Conservation (phyloP, 1,140 invertebrate species). For the Drosophila sechellia region DNA sequence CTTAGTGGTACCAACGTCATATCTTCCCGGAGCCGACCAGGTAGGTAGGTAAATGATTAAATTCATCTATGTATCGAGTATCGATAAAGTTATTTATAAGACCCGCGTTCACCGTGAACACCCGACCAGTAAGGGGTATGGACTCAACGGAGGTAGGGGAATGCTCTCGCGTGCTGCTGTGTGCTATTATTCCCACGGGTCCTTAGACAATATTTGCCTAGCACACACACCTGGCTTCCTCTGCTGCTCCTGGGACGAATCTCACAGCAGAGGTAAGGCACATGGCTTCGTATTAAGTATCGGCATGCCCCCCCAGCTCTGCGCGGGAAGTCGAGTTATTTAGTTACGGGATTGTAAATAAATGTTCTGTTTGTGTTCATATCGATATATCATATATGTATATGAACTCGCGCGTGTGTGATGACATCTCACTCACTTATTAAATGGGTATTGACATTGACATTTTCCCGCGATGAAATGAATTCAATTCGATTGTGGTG, state of each 20-base stretch:
- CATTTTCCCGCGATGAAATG: constrained; percentile 1
- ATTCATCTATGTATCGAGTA: too few relatives aligned
- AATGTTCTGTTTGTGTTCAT: constrained; percentile 33
- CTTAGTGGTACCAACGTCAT: too few relatives aligned
- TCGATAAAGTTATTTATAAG: too few relatives aligned
- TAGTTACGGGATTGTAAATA: constrained; percentile 30
- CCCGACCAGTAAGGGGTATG: neutral
- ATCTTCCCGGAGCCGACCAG: too few relatives aligned
- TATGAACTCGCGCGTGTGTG: constrained; percentile 2
- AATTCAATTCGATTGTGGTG: constrained; percentile 23
- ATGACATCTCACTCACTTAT: constrained; percentile 16
- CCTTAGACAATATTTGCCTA: constrained; percentile 55
- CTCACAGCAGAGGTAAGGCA: constrained; percentile 46
- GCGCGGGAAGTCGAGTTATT: constrained; percentile 40
- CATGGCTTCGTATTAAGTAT: constrained; percentile 37
- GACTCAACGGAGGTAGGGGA: neutral
- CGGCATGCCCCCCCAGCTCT: constrained; percentile 1
- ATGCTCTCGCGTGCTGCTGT: neutral
- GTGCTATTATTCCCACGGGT: constrained; percentile 57
- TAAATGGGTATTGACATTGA: constrained; percentile 28
- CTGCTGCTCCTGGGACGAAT: constrained; percentile 3
- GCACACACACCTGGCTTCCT: constrained; percentile 5
- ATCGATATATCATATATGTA: constrained; percentile 22
- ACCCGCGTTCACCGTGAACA: neutral
- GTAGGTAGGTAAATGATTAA: too few relatives aligned